Evolutionary conservation across 92 coral and sea anemone genomes (phyloP).

Genomic region (Diadumene lineata): DNA sequence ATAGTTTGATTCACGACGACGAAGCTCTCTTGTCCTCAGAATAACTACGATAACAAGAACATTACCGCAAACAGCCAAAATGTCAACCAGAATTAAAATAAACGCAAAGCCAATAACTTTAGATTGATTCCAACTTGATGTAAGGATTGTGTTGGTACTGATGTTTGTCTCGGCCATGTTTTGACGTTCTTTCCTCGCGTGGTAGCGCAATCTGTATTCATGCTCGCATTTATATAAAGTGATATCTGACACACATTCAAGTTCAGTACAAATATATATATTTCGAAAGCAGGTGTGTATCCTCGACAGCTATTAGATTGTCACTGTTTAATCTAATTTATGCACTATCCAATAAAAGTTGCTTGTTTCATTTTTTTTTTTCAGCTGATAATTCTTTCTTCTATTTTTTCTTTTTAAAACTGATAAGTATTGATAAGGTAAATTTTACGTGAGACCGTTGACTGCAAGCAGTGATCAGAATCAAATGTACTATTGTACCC

Average conservation of each 20-base stretch:
- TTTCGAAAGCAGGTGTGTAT: neutral
- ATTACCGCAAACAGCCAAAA: conserved; percentile 28
- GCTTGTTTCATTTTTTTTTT: too few relatives aligned
- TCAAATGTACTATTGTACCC: too few relatives aligned
- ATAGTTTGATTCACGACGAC: conserved; percentile 36
- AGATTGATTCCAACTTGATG: conserved; percentile 25
- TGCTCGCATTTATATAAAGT: too few relatives aligned
- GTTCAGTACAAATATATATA: neutral
- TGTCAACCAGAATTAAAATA: conserved; percentile 18
- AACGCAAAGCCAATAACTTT: conserved; percentile 15
- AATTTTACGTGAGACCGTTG: too few relatives aligned
- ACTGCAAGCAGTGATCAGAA: too few relatives aligned
- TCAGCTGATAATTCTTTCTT: too few relatives aligned
- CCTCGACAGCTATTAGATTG: neutral
- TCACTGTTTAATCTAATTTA: too few relatives aligned
- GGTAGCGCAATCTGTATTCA: too few relatives aligned
- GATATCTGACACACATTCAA: neutral
- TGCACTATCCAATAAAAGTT: too few relatives aligned
- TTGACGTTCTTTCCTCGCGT: too few relatives aligned
- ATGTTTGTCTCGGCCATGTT: neutral
- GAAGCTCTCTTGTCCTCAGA: conserved; percentile 32
- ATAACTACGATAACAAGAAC: conserved; percentile 40
- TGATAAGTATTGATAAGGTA: too few relatives aligned
- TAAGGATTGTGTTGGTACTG: neutral
- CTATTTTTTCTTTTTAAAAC: too few relatives aligned